phyloP scores from a whole-genome alignment of 2,888 invertebrate species.

The Calameuta filiformis region DNA sequence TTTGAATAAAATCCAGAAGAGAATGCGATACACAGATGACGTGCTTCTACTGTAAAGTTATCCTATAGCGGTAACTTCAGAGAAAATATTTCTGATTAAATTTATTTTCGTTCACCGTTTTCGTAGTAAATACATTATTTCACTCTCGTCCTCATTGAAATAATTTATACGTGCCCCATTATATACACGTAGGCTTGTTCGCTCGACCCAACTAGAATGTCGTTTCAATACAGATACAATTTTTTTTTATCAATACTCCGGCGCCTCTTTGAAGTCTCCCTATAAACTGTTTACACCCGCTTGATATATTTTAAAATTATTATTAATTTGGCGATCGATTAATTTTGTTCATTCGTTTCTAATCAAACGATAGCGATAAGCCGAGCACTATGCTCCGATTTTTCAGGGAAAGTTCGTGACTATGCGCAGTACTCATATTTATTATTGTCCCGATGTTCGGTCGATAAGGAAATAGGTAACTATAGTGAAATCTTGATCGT shows the following conservation, averaged over 20 bases:
- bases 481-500: neutral
- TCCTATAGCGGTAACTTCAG: neutral
- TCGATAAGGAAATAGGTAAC: neutral
- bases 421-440: neutral
- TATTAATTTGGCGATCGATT: neutral
- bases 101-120: neutral
- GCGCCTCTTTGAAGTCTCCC: neutral
- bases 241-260: neutral
- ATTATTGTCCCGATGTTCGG: neutral
- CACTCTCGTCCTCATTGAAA: constrained; percentile 19
- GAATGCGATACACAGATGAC: neutral
- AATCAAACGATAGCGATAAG: neutral
- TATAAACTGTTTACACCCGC: neutral
- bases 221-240: neutral
- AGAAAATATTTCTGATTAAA: neutral
- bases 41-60: neutral
- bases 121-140: neutral
- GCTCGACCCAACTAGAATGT: neutral
- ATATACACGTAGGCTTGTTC: neutral
- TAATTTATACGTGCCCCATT: constrained; percentile 26
- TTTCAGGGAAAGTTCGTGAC: neutral
- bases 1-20: neutral
- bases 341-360: neutral
- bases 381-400: neutral
- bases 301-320: neutral